Base-by-base conservation (phyloP, 2,797 vertebrate species). In the Alectoris magna region DNA sequence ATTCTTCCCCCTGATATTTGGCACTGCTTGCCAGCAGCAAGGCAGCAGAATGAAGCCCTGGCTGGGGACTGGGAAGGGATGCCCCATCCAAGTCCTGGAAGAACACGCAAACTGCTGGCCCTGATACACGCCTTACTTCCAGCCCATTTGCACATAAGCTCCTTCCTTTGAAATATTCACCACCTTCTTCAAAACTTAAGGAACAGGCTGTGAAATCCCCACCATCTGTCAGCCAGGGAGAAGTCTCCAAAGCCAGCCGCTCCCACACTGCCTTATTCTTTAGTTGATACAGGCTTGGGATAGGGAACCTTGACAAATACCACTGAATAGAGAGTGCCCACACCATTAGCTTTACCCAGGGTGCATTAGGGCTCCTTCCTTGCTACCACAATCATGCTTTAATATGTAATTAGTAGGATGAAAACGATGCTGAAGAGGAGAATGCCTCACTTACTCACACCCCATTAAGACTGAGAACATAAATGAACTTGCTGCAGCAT, bases 351-450 rank as follows among this genome's bases (percentile, higher is more conserved):
- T 82, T 56, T 19, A 31, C 17, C 14, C 66, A 4, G 62, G 69
- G 63, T 76, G 78, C 83, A 24, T 27, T 29, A 26, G 43, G 64
- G 81, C 77, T 11, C 71, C 68, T 73, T 62, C 24, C 14, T 31
- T 67, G 51, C 73, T 18, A 1, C 38, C 6, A 24, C 5, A 5
- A 86, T 92, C n/a, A 71, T 15, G 38, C 78, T 78, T 75, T 86
- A 91, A 85, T 63, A 88, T 8, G 9, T 24, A 83, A 91, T 95
- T 85, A 95, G 94, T 6, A 49, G 59, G 7, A 63, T 48, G 83
- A 31, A 58, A 70, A 78, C 0, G 26, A 72, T 26, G 91, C 18
- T 4, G 2, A 80, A 75, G 83, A 64, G 56, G 39, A 27, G 62
- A 59, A 36, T 0, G 22, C 64, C 90, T 77, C 49, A 6, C 88